phyloP scores from a whole-genome alignment of 2,113 vertebrate species.

The Poicephalus meyeri region DNA sequence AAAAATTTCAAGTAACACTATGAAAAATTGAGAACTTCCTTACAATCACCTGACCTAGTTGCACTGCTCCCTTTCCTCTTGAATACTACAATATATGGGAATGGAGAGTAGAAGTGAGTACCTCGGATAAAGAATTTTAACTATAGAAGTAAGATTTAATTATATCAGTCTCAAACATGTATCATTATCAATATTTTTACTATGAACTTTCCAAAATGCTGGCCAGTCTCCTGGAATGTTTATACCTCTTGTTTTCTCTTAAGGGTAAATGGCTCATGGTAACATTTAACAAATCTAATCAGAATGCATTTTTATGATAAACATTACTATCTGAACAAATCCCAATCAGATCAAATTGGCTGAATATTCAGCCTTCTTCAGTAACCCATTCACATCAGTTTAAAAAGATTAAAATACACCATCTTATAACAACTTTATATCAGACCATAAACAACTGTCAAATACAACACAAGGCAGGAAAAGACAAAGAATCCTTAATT shows the following conservation, averaged over 20 bases:
- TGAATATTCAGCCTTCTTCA: background rate
- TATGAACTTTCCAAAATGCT: background rate
- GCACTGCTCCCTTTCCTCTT: background rate
- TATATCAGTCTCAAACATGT: background rate
- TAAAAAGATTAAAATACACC: background rate
- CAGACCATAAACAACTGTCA: background rate
- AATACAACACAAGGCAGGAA: background rate
- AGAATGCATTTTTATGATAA: background rate
- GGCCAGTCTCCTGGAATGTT: background rate
- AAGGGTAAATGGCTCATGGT: background rate
- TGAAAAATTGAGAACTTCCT: background rate
- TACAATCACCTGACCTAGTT: background rate
- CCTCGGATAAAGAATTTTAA: background rate
- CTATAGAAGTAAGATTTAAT: background rate
- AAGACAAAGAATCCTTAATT: background rate
- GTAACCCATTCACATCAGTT: background rate
- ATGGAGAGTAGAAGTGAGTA: background rate
- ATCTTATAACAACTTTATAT: background rate
- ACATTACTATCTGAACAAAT: background rate
- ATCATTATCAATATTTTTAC: background rate
- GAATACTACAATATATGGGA: background rate
- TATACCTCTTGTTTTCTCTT: background rate
- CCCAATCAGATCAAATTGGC: background rate
- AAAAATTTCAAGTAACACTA: background rate
- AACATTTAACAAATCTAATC: background rate